Evolutionary conservation across 2,797 vertebrate species (phyloP).

Genomic region (Neoniphon sammara): DNA sequence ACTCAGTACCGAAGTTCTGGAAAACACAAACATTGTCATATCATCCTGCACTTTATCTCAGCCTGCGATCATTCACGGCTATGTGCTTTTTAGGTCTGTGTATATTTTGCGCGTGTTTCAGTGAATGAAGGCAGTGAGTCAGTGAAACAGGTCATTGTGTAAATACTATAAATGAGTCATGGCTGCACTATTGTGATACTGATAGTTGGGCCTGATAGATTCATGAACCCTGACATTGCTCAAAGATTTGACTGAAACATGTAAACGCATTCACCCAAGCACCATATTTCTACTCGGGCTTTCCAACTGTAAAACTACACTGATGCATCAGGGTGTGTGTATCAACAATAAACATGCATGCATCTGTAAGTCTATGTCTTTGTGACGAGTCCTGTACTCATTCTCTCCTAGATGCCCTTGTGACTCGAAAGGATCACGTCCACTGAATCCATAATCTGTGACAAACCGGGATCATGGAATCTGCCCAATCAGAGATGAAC

Average conservation of each 20-base stretch:
- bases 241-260: background rate
- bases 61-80: conserved; percentile 8
- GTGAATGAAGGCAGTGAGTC: conserved; percentile 9
- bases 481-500: conserved; percentile 89
- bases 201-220: conserved; percentile 5
- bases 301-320: too few relatives aligned
- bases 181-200: background rate
- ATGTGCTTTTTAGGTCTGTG: background rate
- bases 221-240: background rate
- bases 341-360: conserved; percentile 1
- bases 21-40: background rate
- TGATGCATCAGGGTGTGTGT: background rate
- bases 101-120: background rate
- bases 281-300: background rate
- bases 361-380: background rate
- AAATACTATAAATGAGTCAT: conserved; percentile 32
- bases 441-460: conserved; percentile 14
- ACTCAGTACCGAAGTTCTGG: conserved; percentile 16
- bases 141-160: conserved; percentile 26
- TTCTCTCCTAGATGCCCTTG: conserved; percentile 29
- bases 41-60: conserved; percentile 13
- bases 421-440: conserved; percentile 22
- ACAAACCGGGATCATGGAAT: conserved; percentile 77
- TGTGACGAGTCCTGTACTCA: conserved; percentile 1
- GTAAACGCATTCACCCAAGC: background rate